Conservation (phyloP, 2,888 invertebrate genomes). For the Calliphora vomitoria region DNA sequence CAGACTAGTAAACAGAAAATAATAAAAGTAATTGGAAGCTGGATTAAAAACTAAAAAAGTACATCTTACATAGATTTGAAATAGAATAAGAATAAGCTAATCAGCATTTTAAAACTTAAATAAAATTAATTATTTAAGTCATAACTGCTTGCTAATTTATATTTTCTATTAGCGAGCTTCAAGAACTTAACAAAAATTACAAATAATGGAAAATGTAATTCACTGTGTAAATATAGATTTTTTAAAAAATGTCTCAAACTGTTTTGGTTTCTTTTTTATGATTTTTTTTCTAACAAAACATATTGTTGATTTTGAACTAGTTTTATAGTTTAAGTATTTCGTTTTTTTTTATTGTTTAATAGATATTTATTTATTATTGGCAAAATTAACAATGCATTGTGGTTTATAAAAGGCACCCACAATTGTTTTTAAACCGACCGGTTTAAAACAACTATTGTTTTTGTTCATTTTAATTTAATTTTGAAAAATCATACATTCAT, state of each 20-base stretch:
- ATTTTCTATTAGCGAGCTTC: too few species aligned
- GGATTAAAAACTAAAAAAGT: neutral
- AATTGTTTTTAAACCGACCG: neutral
- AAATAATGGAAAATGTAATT: too few species aligned
- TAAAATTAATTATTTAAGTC: too few species aligned
- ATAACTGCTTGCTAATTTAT: too few species aligned
- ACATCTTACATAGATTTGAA: too few species aligned
- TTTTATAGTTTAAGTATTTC: neutral
- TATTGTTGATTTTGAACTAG: constrained; percentile 1
- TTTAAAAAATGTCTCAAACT: too few species aligned
- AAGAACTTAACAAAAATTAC: too few species aligned
- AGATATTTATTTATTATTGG: neutral
- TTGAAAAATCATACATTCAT: neutral
- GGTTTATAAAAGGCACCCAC: neutral
- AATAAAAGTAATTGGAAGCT: constrained; percentile 1
- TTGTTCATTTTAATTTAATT: neutral
- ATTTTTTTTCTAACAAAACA: too few species aligned
- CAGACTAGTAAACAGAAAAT: neutral
- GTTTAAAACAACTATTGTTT: neutral
- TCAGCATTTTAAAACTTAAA: too few species aligned
- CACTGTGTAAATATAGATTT: too few species aligned
- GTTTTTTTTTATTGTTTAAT: neutral
- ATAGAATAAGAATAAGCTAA: too few species aligned
- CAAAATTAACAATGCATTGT: neutral
- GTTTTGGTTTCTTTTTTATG: too few species aligned